These are phyloP conservation scores for Dryomyza anilis DNA, from an alignment of 2,888 invertebrate genomes.

Conservation along the genomic window DNA sequence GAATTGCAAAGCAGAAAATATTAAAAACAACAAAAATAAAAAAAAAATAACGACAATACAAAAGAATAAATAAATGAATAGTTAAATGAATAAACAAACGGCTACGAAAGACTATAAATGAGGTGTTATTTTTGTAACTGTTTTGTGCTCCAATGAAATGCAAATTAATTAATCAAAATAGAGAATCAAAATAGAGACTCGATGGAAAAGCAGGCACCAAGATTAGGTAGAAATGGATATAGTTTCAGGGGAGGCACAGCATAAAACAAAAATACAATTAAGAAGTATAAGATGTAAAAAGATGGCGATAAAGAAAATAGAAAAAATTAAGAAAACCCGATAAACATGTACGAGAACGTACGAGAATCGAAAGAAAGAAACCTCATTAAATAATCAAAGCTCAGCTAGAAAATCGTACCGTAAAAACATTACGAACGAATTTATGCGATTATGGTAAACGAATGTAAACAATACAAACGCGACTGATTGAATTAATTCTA, in stretches of 20 bases:
- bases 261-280: too few relatives aligned
- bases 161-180: too few relatives aligned
- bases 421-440: not conserved
- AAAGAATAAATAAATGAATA: not conserved
- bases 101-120: not conserved
- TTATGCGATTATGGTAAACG: conserved; percentile 10
- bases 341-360: too few relatives aligned
- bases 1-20: too few relatives aligned
- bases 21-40: too few relatives aligned
- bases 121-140: not conserved
- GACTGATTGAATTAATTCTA: not conserved
- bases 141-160: too few relatives aligned
- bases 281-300: too few relatives aligned
- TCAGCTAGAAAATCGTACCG: not conserved
- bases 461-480: not conserved
- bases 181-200: not conserved
- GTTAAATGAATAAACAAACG: not conserved
- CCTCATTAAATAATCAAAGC: conserved; percentile 3
- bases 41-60: too few relatives aligned
- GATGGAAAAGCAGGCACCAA: not conserved
- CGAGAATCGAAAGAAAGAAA: too few relatives aligned
- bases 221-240: not conserved
- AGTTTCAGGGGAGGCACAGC: too few relatives aligned
- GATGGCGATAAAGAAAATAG: not conserved
- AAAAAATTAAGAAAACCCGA: too few relatives aligned